Conservation (phyloP, 2,888 invertebrate genomes). For the Agapetus fuscipes region DNA sequence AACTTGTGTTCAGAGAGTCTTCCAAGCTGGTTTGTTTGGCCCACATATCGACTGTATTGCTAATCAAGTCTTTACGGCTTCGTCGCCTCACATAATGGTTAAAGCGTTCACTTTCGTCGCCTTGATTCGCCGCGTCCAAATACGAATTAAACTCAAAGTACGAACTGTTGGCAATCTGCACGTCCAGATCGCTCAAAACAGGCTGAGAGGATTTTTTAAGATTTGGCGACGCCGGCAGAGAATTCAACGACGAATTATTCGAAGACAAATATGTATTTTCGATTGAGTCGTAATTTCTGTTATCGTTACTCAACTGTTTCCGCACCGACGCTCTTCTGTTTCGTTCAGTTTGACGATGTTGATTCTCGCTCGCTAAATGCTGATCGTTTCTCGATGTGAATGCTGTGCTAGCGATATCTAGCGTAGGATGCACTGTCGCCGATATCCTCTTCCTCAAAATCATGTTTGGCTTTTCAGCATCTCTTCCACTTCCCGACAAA, state of each 20-base stretch:
- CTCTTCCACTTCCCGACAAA: constrained; percentile 7
- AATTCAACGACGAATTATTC: constrained; percentile 17
- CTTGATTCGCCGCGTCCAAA: constrained; percentile 19
- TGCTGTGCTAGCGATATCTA: constrained; percentile 16
- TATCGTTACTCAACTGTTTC: constrained; percentile 17
- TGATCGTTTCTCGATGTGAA: constrained; percentile 5
- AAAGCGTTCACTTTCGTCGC: constrained; percentile 11
- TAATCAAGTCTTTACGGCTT: constrained; percentile 41
- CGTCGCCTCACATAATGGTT: constrained; percentile 20
- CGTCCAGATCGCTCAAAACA: constrained; percentile 27
- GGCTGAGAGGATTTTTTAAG: constrained; percentile 5
- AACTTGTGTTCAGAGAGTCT: constrained; percentile 27
- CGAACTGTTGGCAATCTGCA: constrained; percentile 28
- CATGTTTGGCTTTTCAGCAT: constrained; percentile 19
- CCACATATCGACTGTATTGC: constrained; percentile 56
- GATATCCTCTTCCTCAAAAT: constrained; percentile 20
- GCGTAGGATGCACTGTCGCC: constrained; percentile 19
- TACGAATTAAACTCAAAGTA: constrained; percentile 27
- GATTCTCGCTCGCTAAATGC: constrained; percentile 5
- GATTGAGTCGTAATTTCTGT: constrained; percentile 18
- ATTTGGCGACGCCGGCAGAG: constrained; percentile 18
- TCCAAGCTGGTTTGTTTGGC: constrained; percentile 32
- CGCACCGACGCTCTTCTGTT: constrained; percentile 4
- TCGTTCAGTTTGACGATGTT: constrained; percentile 8
- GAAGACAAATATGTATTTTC: constrained; percentile 18